Conservation (phyloP, 2,797 vertebrate genomes). For the Myoxocephalus aenaeus region DNA sequence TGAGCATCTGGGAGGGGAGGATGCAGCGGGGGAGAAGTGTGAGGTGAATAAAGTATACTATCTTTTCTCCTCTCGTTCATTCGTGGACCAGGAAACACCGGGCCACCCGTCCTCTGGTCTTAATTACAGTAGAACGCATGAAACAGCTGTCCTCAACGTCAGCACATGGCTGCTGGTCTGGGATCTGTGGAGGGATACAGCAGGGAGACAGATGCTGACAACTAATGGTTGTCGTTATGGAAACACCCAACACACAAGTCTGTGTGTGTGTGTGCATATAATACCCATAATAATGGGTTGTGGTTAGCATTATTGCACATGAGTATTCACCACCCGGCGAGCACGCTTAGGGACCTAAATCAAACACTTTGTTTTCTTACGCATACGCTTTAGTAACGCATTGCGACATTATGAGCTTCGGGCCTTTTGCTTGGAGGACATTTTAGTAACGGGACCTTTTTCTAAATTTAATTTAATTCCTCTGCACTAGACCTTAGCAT, state of each 20-base stretch:
- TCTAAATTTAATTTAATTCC: too few relatives aligned
- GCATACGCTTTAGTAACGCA: too few relatives aligned
- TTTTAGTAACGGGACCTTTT: too few relatives aligned
- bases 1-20: conserved; percentile 55
- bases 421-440: too few relatives aligned
- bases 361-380: too few relatives aligned
- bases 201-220: conserved; percentile 48
- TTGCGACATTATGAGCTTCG: too few relatives aligned
- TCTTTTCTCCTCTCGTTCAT: conserved; percentile 40
- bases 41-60: conserved; percentile 59
- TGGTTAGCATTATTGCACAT: too few relatives aligned
- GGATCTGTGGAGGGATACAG: conserved; percentile 46
- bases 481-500: too few relatives aligned
- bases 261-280: too few relatives aligned
- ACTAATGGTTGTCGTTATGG: conserved; percentile 29
- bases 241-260: background rate
- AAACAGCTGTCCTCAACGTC: conserved; percentile 68
- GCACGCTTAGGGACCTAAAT: too few relatives aligned
- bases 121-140: conserved; percentile 42
- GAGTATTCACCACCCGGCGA: too few relatives aligned
- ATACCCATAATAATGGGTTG: too few relatives aligned
- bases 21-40: conserved; percentile 41
- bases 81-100: conserved; percentile 21
- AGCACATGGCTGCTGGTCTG: conserved; percentile 29
- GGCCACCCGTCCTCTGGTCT: conserved; percentile 29